These are phyloP conservation scores for Brachyalestes nurse DNA, from an alignment of 2,797 vertebrate genomes.

Conservation along the genomic window DNA sequence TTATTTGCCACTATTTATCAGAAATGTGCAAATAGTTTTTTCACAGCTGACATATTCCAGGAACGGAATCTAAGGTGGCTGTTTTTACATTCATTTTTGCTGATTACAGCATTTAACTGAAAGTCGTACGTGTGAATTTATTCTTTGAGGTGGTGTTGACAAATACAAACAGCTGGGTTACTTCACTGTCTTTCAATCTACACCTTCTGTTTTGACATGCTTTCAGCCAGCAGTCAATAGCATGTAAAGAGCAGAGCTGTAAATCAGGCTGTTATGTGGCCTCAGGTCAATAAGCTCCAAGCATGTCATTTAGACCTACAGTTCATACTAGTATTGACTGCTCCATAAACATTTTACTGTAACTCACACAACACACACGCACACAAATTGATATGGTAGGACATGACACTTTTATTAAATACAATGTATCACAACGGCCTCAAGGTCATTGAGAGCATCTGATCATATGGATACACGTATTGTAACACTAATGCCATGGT, in stretches of 20 bases:
- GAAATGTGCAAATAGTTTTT: background rate
- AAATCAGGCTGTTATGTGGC: slow-evolving; percentile 45
- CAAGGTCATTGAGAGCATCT: slow-evolving; percentile 82
- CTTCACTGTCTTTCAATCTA: slow-evolving; percentile 8
- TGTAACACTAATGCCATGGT: slow-evolving; percentile 75
- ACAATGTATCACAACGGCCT: slow-evolving; percentile 92
- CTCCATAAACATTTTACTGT: slow-evolving; percentile 43
- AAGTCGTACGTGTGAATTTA: background rate
- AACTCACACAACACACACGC: slow-evolving; percentile 27
- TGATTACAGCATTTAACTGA: too few species aligned
- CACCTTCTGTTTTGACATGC: slow-evolving; percentile 4
- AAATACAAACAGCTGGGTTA: background rate
- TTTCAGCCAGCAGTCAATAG: slow-evolving; percentile 37
- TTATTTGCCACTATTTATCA: background rate
- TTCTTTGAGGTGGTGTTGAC: background rate
- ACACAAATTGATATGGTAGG: slow-evolving; percentile 73
- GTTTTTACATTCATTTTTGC: background rate
- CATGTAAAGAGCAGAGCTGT: slow-evolving; percentile 41
- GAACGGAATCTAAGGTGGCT: background rate
- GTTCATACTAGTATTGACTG: slow-evolving; percentile 37
- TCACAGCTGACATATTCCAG: background rate
- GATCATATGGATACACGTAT: slow-evolving; percentile 83
- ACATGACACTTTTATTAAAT: slow-evolving; percentile 95
- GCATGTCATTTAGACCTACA: slow-evolving; percentile 34
- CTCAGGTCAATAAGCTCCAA: slow-evolving; percentile 46